Conservation (phyloP, 2,797 vertebrate species). For the Sarcophilus harrisii region DNA sequence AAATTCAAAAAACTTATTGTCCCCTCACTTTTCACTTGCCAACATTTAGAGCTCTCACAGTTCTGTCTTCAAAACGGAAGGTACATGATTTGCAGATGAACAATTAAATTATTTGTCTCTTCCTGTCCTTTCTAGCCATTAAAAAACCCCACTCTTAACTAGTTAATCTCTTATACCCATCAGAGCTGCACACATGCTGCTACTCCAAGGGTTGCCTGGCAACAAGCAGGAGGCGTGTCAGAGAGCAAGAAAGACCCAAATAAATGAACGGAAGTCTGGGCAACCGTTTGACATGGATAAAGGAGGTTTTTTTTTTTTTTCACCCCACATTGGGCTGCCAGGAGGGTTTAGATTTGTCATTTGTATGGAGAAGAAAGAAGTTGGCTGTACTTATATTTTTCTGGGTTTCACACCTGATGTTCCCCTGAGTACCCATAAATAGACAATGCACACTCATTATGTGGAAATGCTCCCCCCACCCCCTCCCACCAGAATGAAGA, state of each 20-base stretch:
- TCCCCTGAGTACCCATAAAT: slow-evolving; percentile 57
- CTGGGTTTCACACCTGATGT: slow-evolving; percentile 60
- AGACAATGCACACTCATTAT: slow-evolving; percentile 48
- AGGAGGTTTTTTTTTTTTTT: slow-evolving; percentile 57
- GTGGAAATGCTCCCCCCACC: slow-evolving; percentile 34
- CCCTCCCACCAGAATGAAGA: slow-evolving; percentile 31
- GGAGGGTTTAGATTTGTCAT: slow-evolving; percentile 59
- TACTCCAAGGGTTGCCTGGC: slow-evolving; percentile 87
- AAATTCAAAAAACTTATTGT: slow-evolving; percentile 45
- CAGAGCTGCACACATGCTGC: slow-evolving; percentile 75
- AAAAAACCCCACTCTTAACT: slow-evolving; percentile 82
- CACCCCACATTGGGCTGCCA: slow-evolving; percentile 66
- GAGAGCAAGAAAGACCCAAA: slow-evolving; percentile 81
- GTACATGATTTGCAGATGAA: slow-evolving; percentile 78
- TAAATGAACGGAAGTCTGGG: slow-evolving; percentile 78
- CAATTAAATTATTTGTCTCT: slow-evolving; percentile 63
- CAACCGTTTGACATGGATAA: slow-evolving; percentile 76
- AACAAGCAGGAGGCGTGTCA: slow-evolving; percentile 84
- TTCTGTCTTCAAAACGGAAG: slow-evolving; percentile 71
- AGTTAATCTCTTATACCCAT: slow-evolving; percentile 83
- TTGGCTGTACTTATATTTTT: slow-evolving; percentile 38
- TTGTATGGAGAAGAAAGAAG: slow-evolving; percentile 56
- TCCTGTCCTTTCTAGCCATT: slow-evolving; percentile 66
- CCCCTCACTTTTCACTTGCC: slow-evolving; percentile 20
- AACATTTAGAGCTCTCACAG: slow-evolving; percentile 67